phyloP scores from a whole-genome alignment of 1,140 invertebrate genomes.

The Belonocnema kinseyi region DNA sequence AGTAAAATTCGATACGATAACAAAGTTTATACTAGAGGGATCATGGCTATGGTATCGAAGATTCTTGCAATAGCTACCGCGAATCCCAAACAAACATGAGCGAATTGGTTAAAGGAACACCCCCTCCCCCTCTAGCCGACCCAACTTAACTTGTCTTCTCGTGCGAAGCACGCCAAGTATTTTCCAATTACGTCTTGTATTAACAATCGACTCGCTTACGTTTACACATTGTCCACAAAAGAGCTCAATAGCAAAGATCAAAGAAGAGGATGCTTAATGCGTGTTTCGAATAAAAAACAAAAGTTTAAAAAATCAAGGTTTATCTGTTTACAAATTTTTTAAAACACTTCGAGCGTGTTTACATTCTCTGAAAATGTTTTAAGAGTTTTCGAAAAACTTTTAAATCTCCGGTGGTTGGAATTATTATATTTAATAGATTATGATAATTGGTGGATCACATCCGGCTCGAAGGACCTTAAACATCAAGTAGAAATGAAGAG shows the following conservation, averaged over 20 bases:
- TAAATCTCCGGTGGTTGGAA: too few species aligned
- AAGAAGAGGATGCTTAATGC: background rate
- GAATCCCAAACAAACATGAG: conserved; percentile 51
- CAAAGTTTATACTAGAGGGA: conserved; percentile 52
- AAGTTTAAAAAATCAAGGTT: too few species aligned
- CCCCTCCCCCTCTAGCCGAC: background rate
- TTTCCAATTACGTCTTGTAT: conserved; percentile 66
- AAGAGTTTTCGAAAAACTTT: too few species aligned
- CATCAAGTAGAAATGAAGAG: too few species aligned
- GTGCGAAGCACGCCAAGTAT: conserved; percentile 58
- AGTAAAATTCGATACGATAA: conserved; percentile 54
- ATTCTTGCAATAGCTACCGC: conserved; percentile 60
- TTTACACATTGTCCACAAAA: conserved; percentile 30
- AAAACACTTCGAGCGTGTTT: too few species aligned
- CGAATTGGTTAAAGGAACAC: conserved; percentile 42
- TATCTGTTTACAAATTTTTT: too few species aligned
- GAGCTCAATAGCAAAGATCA: background rate
- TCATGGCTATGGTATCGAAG: conserved; percentile 48
- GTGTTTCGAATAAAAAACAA: too few species aligned
- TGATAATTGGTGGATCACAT: too few species aligned
- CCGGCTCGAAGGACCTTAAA: too few species aligned
- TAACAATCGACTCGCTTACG: conserved; percentile 53
- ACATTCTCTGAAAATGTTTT: too few species aligned
- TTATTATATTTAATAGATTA: too few species aligned
- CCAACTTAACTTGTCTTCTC: background rate